Base-by-base conservation (phyloP, 64 coral and sea anemone genomes). In the Montipora efflorescens region DNA sequence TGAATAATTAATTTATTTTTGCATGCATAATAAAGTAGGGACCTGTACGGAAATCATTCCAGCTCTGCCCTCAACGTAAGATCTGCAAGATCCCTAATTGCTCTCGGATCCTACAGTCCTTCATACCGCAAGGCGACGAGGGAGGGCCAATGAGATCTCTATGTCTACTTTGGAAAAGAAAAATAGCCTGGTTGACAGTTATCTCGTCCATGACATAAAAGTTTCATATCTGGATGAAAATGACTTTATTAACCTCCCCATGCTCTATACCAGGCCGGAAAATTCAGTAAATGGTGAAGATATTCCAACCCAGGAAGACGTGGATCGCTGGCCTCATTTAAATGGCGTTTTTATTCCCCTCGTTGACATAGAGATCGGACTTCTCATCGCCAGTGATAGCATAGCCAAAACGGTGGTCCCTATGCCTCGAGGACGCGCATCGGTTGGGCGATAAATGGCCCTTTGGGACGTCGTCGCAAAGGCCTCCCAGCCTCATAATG, bases 371-470 rank as follows among this genome's bases (percentile, higher is more conserved):
- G 78, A 91, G 5, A 6, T 91, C 7, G 78, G 76, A 11, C 78
- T 91, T 11, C 58, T 90, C 22, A 80, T 90, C 47, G 77, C 75
- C 18, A 47, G 45, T 13, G 77, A 55, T 47, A 61, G 7, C 64
- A 67, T 51, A 78, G 75, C 10, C 23, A 19, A 43, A 47, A 74
- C 22, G 90, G 50, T 43, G 79, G 90, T 76, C 90, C 78, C 8
- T 91, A 81, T 48, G 89, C 62, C 2, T 36, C 61, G 25, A 74
- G 79, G 48, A 67, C 16, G 16, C 28, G 53, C n/a, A 25, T 90
- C 16, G 88, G 88, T 45, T 90, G 76, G 76, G 67, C 61, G 8
- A 21, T 80, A 12, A 90, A 90, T 52, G 88, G 88, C 18, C 76
- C 88, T 10, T 21, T 66, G 9, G 59, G 74, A 46, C n/a, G 74